A percentile compares a stretch with the other conserved stretches of the same genome.
Evolutionary conservation across 2,888 invertebrate species (phyloP).

Genomic region (Phortica magna): DNA sequence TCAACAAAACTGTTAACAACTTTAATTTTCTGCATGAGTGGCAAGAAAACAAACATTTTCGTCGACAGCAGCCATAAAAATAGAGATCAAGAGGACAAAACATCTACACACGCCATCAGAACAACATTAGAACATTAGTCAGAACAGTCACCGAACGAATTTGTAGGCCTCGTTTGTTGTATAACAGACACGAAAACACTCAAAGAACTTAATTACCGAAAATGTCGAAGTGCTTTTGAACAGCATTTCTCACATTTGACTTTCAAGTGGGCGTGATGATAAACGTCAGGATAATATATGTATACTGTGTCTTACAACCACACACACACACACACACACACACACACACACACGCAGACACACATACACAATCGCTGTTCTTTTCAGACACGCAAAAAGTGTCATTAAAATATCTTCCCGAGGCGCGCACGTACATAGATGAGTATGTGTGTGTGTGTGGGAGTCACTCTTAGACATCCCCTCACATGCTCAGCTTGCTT

Average conservation of each 20-base stretch:
- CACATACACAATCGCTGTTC: not conserved
- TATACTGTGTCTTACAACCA: not conserved
- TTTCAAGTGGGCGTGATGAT: not conserved
- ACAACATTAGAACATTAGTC: not conserved
- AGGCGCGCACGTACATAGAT: not conserved
- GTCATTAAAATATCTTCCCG: slow-evolving; percentile 6
- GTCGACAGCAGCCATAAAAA: too few species aligned
- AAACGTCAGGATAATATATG: not conserved
- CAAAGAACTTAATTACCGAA: not conserved
- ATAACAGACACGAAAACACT: not conserved
- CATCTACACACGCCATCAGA: not conserved
- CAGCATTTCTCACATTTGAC: slow-evolving; percentile 1
- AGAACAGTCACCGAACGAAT: not conserved
- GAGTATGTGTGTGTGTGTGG: not conserved
- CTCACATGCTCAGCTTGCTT: slow-evolving; percentile 7
- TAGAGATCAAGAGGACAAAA: not conserved
- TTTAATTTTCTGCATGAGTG: slow-evolving; percentile 21
- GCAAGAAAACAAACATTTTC: too few species aligned
- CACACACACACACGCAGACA: not conserved
- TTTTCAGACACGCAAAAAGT: slow-evolving; percentile 14
- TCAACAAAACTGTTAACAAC: slow-evolving; percentile 8
- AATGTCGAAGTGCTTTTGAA: not conserved
- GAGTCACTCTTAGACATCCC: not conserved
- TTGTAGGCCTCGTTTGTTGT: too few species aligned
- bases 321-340: not conserved